Evolutionary conservation across 2,888 invertebrate genomes (phyloP).

Genomic region (Brachyptera risi): DNA sequence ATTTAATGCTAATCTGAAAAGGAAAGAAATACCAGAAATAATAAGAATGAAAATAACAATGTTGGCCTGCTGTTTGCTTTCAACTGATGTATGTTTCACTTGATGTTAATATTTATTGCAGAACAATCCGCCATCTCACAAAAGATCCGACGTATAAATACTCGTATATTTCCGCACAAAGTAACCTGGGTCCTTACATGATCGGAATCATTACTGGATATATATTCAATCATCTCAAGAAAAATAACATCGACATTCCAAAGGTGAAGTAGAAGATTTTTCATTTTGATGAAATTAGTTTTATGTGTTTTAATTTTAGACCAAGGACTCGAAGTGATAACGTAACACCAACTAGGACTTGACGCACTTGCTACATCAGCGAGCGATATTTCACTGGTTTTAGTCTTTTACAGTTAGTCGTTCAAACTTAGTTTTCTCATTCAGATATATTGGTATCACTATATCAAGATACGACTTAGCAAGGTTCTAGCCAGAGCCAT

Average conservation of each 20-base stretch:
- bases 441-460: no score
- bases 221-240: not conserved
- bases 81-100: not conserved
- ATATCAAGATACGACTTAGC: no score
- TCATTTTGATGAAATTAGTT: not conserved
- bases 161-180: not conserved
- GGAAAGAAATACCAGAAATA: no score
- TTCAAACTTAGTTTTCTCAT: no score
- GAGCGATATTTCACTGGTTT: no score
- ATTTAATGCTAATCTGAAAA: no score
- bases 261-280: not conserved
- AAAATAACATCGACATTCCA: not conserved
- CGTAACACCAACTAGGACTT: no score
- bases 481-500: no score
- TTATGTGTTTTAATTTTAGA: not conserved
- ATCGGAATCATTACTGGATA: constrained; percentile 1
- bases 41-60: not conserved
- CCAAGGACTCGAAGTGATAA: no score
- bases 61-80: not conserved
- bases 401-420: no score
- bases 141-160: not conserved
- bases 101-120: not conserved
- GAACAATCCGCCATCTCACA: not conserved
- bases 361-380: no score
- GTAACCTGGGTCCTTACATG: not conserved